Evolutionary conservation across 1,140 invertebrate species (phyloP).

Genomic region (Aporrectodea caliginosa): DNA sequence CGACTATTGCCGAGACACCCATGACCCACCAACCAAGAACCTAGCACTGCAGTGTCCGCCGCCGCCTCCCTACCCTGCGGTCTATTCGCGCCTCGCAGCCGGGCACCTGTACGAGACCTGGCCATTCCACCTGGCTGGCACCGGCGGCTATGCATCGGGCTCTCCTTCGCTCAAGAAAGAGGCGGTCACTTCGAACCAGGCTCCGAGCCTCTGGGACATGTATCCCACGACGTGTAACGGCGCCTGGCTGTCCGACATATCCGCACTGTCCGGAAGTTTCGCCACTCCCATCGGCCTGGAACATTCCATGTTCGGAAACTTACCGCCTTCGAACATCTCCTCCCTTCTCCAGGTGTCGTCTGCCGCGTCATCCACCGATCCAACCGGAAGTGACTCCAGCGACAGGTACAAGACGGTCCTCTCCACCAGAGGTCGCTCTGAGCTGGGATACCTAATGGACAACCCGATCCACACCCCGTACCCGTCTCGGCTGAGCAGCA

Average conservation of each 20-base stretch:
- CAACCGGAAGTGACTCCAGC: neutral
- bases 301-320: conserved; percentile 8
- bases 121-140: neutral
- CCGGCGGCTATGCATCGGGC: neutral
- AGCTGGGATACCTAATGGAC: conserved; percentile 13
- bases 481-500: neutral
- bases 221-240: conserved; percentile 11
- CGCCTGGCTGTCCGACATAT: conserved; percentile 15
- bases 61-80: neutral
- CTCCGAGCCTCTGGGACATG: conserved; percentile 11
- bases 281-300: neutral
- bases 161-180: neutral
- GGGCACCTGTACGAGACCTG: neutral
- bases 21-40: neutral
- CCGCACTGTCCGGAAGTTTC: neutral
- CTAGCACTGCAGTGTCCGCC: neutral
- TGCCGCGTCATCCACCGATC: neutral
- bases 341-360: neutral
- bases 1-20: neutral
- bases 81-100: neutral
- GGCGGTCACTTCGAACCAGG: neutral
- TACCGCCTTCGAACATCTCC: no score
- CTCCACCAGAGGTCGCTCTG: neutral
- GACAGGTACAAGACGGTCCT: neutral
- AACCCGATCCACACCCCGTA: conserved; percentile 22